Evolutionary conservation across 1,140 invertebrate genomes (phyloP).

Genomic region (Battus philenor): DNA sequence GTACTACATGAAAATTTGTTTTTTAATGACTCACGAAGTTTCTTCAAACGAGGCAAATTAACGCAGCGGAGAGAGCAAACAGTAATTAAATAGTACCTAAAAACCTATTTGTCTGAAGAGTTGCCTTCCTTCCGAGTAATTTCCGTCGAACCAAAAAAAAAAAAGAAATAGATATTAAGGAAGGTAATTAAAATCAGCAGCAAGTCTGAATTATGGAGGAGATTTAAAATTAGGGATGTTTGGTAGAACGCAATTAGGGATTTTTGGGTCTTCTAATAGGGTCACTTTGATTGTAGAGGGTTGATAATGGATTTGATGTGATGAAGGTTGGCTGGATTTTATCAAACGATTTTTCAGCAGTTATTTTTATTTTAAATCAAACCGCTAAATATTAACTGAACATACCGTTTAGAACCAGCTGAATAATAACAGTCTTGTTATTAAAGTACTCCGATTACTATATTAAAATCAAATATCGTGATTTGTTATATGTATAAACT

Average conservation of each 20-base stretch:
- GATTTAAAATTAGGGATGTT: conserved; percentile 30
- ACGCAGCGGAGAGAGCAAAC: conserved; percentile 26
- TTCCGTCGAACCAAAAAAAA: conserved; percentile 40
- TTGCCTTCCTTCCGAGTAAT: conserved; percentile 64
- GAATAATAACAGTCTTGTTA: too few relatives aligned
- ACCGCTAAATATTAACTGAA: too few relatives aligned
- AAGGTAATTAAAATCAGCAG: conserved; percentile 60
- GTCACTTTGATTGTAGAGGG: conserved; percentile 14
- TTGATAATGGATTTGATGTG: conserved; percentile 3
- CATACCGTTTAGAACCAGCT: too few relatives aligned
- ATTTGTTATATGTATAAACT: too few relatives aligned
- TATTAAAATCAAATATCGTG: too few relatives aligned
- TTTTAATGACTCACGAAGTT: conserved; percentile 24
- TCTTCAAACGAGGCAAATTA: conserved; percentile 26
- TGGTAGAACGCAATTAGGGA: conserved; percentile 22
- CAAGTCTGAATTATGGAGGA: conserved; percentile 42
- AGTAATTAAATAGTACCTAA: conserved; percentile 55
- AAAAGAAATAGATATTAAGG: conserved; percentile 47
- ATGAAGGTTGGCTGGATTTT: conserved; percentile 7
- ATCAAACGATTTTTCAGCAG: not conserved
- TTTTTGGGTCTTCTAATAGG: conserved; percentile 15
- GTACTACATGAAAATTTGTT: conserved; percentile 7
- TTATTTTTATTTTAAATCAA: too few relatives aligned
- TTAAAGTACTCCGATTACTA: too few relatives aligned
- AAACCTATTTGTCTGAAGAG: conserved; percentile 51